A percentile compares a stretch with the other conserved stretches of the same genome.
These are phyloP conservation scores for Gobiocypris rarus DNA, from an alignment of 2,113 vertebrate genomes.

Conservation along the genomic window DNA sequence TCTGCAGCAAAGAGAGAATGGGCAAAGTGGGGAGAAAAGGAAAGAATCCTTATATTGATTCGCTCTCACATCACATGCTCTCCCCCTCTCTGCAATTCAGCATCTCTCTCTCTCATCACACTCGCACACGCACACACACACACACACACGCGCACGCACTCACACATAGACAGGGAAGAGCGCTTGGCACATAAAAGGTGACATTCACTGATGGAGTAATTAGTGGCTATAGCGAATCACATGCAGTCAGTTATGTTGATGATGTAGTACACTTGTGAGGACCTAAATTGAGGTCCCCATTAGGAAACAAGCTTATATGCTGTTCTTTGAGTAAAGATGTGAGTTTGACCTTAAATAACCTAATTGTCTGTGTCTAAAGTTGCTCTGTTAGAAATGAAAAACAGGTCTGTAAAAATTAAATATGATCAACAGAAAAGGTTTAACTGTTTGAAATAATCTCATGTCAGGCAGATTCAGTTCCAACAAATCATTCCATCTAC, in stretches of 20 bases:
- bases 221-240: slow-evolving; percentile 34
- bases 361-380: not conserved
- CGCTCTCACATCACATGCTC: slow-evolving; percentile 25
- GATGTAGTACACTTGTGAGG: too few relatives aligned
- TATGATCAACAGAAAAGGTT: not conserved
- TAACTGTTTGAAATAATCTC: not conserved
- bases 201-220: slow-evolving; percentile 52
- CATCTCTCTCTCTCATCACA: slow-evolving; percentile 29
- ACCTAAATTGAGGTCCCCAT: too few relatives aligned
- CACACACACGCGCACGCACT: slow-evolving; percentile 4
- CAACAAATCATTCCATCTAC: not conserved
- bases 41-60: slow-evolving; percentile 28
- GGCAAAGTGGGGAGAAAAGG: slow-evolving; percentile 6
- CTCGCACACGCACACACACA: not conserved
- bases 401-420: not conserved
- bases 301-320: too few relatives aligned
- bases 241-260: slow-evolving; percentile 29
- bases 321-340: not conserved
- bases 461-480: not conserved
- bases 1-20: slow-evolving; percentile 10
- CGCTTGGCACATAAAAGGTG: slow-evolving; percentile 43
- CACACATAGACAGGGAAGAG: not conserved
- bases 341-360: not conserved
- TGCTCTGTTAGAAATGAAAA: not conserved
- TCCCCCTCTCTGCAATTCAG: slow-evolving; percentile 32